Conservation (phyloP, 2,113 vertebrate genomes). For the Origma solitaria region DNA sequence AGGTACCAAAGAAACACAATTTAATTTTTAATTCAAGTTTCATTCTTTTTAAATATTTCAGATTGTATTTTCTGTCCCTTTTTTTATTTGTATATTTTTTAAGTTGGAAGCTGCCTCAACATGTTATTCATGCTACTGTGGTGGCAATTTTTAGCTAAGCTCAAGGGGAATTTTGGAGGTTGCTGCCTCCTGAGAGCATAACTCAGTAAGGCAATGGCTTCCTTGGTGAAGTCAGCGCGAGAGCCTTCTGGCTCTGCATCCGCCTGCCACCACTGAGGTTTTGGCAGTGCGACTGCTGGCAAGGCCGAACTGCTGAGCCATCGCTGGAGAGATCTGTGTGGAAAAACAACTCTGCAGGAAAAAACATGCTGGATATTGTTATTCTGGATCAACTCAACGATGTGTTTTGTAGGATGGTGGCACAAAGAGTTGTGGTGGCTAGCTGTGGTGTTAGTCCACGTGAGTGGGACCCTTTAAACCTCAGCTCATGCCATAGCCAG, state of each 20-base stretch:
- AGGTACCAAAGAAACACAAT: not conserved
- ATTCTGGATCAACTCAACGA: fast-evolving
- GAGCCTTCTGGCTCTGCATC: conserved; percentile 13
- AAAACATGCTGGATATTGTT: not conserved
- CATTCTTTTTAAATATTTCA: not conserved
- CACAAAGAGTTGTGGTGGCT: not conserved
- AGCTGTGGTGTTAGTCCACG: not conserved
- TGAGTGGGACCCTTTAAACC: not conserved
- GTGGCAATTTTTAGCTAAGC: not conserved
- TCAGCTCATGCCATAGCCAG: not conserved
- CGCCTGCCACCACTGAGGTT: not conserved
- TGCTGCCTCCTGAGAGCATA: not conserved
- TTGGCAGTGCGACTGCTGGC: not conserved
- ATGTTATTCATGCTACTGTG: not conserved
- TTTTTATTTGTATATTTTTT: not conserved
- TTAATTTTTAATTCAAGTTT: not conserved
- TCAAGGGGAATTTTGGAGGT: not conserved
- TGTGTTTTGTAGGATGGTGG: not conserved
- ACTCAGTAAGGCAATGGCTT: conserved; percentile 8
- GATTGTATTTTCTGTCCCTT: not conserved
- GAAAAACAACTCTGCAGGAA: not conserved
- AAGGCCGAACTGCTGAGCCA: not conserved
- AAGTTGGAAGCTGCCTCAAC: not conserved
- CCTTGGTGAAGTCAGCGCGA: fast-evolving
- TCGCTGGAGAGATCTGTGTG: not conserved